Evolutionary conservation across 1,140 invertebrate species (phyloP).

Genomic region (Stegodyphus mimosarum): DNA sequence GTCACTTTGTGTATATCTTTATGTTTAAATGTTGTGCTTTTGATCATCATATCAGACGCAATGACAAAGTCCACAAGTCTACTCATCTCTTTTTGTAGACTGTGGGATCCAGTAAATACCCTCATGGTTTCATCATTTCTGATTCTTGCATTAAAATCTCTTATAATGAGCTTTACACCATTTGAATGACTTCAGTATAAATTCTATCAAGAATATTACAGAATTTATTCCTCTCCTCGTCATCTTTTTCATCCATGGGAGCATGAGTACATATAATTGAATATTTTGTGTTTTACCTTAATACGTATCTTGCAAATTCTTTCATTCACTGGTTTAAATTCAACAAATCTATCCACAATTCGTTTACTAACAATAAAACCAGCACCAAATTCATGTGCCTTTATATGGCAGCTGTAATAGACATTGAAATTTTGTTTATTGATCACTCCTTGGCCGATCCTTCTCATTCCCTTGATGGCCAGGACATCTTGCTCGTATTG

Average conservation of each 20-base stretch:
- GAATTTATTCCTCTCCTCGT: neutral
- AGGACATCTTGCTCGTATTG: too few relatives aligned
- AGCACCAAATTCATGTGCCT: neutral
- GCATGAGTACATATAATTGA: conserved; percentile 12
- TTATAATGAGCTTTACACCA: neutral
- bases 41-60: neutral
- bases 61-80: neutral
- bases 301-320: conserved; percentile 10
- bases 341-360: neutral
- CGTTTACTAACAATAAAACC: neutral
- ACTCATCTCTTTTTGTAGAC: neutral
- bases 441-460: too few relatives aligned
- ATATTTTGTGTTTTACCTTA: neutral
- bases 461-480: too few relatives aligned
- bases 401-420: neutral
- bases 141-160: neutral
- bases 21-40: conserved; percentile 5
- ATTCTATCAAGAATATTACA: neutral
- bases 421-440: too few relatives aligned
- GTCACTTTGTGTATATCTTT: conserved; percentile 9
- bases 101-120: neutral
- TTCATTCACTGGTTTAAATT: neutral
- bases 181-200: neutral
- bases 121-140: neutral
- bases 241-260: neutral